Conservation (phyloP, 2,113 vertebrate species). For the Dipodomys stephensi region DNA sequence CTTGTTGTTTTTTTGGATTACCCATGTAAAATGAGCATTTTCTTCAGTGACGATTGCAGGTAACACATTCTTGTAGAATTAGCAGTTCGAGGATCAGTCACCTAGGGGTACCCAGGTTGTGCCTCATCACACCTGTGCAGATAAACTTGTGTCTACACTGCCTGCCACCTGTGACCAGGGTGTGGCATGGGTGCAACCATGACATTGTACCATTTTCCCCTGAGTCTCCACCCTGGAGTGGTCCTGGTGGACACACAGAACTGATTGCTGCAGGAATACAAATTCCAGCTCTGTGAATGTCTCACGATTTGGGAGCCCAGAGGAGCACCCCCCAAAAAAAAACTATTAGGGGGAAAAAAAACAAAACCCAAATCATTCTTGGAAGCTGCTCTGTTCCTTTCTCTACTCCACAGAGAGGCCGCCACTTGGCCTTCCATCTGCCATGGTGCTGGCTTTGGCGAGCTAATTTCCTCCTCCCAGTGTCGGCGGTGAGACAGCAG, state of each 20-base stretch:
- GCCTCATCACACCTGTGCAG: not conserved
- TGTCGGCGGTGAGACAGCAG: not conserved
- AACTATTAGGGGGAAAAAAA: not conserved
- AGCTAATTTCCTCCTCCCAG: not conserved
- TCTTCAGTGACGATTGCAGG: not conserved
- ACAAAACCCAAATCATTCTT: not conserved
- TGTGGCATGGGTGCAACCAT: not conserved
- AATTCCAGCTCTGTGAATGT: not conserved
- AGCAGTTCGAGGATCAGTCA: not conserved
- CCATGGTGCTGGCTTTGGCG: not conserved
- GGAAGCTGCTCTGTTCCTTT: not conserved
- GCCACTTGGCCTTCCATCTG: constrained; percentile 16
- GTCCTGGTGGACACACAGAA: not conserved
- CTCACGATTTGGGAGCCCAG: not conserved
- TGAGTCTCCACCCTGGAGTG: not conserved
- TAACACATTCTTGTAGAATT: not conserved
- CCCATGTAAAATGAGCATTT: not conserved
- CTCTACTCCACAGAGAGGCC: not conserved
- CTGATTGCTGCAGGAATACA: not conserved
- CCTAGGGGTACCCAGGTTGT: not conserved
- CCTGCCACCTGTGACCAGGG: too few relatives aligned
- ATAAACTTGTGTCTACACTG: not conserved
- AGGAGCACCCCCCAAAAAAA: not conserved
- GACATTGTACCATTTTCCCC: not conserved
- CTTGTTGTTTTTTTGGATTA: not conserved